These are phyloP conservation scores for Ostrea edulis DNA, from an alignment of 1,140 invertebrate genomes.

Conservation along the genomic window DNA sequence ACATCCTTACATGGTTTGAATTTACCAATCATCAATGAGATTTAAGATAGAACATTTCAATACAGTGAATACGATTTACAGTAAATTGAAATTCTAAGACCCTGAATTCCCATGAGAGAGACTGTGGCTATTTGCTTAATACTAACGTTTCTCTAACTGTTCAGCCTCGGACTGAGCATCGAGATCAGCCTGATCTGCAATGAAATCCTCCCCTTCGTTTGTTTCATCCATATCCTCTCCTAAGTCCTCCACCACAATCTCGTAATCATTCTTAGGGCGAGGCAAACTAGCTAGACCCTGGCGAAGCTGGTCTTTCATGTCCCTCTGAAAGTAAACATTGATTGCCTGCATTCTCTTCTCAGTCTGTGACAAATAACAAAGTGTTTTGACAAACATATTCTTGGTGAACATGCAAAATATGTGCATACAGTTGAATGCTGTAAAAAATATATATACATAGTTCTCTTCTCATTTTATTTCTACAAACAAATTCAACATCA, in stretches of 20 bases:
- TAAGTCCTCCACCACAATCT: slow-evolving; percentile 96
- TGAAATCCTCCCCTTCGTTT: slow-evolving; percentile 73
- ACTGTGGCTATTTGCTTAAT: no score
- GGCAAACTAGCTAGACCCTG: slow-evolving; percentile 90
- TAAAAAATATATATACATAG: no score
- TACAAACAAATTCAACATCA: no score
- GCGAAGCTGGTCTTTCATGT: slow-evolving; percentile 84
- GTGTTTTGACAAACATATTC: neutral
- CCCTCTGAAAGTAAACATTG: slow-evolving; percentile 58
- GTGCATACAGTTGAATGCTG: no score
- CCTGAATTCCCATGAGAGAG: no score
- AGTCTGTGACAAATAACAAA: neutral
- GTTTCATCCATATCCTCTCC: slow-evolving; percentile 82
- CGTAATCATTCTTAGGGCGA: slow-evolving; percentile 96
- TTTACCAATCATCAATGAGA: no score
- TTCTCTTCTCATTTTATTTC: no score
- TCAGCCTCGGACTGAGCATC: slow-evolving; percentile 87
- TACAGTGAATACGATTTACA: no score
- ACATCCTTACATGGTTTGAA: no score
- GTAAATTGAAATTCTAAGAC: no score
- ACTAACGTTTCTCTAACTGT: slow-evolving; percentile 83
- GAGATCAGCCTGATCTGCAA: slow-evolving; percentile 89
- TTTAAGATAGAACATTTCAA: no score
- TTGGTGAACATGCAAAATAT: no score
- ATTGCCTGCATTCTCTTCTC: neutral